Evolutionary conservation across 2,888 invertebrate genomes (phyloP), one percentile per base, ranked within the genome.

Genomic region (Dione juno): DNA sequence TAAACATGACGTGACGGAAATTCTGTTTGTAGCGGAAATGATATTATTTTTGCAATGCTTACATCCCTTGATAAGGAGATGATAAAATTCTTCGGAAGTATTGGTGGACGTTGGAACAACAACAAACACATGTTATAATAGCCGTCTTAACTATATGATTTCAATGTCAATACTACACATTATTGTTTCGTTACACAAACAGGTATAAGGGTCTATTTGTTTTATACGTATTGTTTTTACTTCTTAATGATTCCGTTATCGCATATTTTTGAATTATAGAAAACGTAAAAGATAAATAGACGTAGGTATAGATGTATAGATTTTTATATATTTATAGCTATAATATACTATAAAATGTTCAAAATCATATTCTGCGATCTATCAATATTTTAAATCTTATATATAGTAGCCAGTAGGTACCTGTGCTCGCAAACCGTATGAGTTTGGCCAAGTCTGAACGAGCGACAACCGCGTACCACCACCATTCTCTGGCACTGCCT

Each of bases 401-500:
- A 69, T 21, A 16, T 16, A n/a, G 9, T 16, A 48, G 9, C n/a
- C n/a, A n/a, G n/a, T n/a, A n/a, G n/a, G n/a, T n/a, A n/a, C n/a
- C n/a, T n/a, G n/a, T n/a, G n/a, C n/a, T n/a, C n/a, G 16, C 16
- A 10, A 16, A 50, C 16, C 19, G 50, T 11, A 35, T 43, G 45
- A 65, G 66, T 70, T 58, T 67, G 35, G 64, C 66, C 59, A 63
- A 66, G 43, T 48, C 53, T 35, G 35, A 54, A n/a, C 35, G 10
- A 73, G 66, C 71, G 78, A 37, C 74, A 77, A 75, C 75, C 78
- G 75, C 45, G 59, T n/a, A 43, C 59, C 61, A 28, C 57, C 76
- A 74, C 74, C 85, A 83, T 88, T 87, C 88, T 88, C 89, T 90
- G 90, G 90, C 83, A 85, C 90, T 80, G 79, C 90, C 90, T 83